Evolutionary conservation across 2,888 invertebrate genomes (phyloP), one percentile per base, ranked within the genome.

Genomic region (Lamproptera curius): DNA sequence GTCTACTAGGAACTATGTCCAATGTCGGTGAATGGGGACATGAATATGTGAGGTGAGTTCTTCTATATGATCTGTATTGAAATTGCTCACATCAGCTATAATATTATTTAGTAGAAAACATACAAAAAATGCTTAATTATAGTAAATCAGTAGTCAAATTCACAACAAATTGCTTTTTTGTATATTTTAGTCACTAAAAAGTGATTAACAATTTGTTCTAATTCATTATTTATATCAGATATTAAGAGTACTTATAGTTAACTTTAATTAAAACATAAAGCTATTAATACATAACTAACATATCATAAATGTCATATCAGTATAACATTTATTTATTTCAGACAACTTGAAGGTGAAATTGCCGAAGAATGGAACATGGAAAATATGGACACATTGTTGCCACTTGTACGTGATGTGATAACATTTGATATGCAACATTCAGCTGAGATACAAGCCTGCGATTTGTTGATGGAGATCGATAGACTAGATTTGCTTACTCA

Each of bases 1-100:
- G 98, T 57, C 89, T 99, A 16, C 76, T 93, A 54, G 96, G 97
- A 23, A 92, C 93, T 16, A 89, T 92, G 80, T 92, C 93, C 56
- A 94, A 95, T 70, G 95, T 99, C 56, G 97, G 97, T 4, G 96
- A 97, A 66, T 99, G 99, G 99, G 99, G 99, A 0, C 99, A 99
- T 86, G 99, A 99, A 87, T 99, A 99, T 89, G 97, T 99, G 44
- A 92, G 93, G 93, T 93, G 71, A n/a, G n/a, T n/a, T n/a, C n/a
- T 23, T 26, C 8, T 46, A 14, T 1, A 8, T 39, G n/a, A 26
- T 39, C n/a, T 26, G n/a, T 11, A 16, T n/a, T 23, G 15, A 11
- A 23, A 13, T n/a, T 23, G n/a, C n/a, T n/a, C n/a, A n/a, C n/a
- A n/a, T n/a, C n/a, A n/a, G n/a, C n/a, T n/a, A n/a, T n/a, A n/a